Base-by-base conservation (phyloP, 2,888 invertebrate genomes). In the Drosophila fulvimacula region DNA sequence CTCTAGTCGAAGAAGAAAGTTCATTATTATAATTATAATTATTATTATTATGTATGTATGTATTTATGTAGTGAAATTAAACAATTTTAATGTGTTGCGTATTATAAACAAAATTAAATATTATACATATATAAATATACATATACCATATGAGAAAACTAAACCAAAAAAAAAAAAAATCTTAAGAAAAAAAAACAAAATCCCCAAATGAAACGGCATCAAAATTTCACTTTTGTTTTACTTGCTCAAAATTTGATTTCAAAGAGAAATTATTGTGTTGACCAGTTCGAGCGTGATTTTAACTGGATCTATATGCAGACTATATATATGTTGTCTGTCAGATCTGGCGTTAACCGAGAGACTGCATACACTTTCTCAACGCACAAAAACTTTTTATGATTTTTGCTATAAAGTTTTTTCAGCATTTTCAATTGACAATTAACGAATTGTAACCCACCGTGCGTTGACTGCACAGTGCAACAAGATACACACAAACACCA, bases 1-100 rank as follows among this genome's bases (percentile, higher is more conserved):
- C 53, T 46, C 52, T 70, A 70, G 70, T 65, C 41, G 38, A 46
- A 17, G 48, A 63, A 53, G 41, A 63, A 51, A 21, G 15, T 34
- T 67, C 77, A 82, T 88, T 87, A 84, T 76, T 67, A 82, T 69
- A 66, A 79, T 73, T 67, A 79, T 69, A 52, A 71, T 62, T 66
- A 73, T 61, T 67, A 83, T 74, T 68, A 84, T 75, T 77, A 82
- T 76, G 65, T 84, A 82, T 76, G 80, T 88, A 85, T 80, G 86
- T 88, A 88, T 88, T 86, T 78, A 78, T 88, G 88, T 83, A 88
- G 83, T 81, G 56, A 81, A 80, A 86, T 81, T 39, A 63, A 51
- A 85, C 53, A 79, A 77, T 76, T 88, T 81, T 72, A 88, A 83
- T 83, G 83, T 83, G 81, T 82, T 83, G 88, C 88, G 68, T 77